Conservation (phyloP, 2,888 invertebrate genomes). For the Lasioglossum calceatum region DNA sequence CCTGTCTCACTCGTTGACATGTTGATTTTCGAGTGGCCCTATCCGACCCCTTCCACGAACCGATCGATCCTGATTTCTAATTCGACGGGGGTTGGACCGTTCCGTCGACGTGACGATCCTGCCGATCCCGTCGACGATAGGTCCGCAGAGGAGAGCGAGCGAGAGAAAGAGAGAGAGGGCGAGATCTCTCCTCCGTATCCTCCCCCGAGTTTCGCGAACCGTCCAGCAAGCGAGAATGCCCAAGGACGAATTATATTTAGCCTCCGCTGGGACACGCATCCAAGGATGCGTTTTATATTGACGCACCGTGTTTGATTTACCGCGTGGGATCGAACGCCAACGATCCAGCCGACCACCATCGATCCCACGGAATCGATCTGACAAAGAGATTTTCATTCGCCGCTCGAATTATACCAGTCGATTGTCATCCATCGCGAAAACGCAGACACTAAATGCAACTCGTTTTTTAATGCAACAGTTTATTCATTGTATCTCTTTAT, state of each 20-base stretch:
- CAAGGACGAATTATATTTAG: slow-evolving; percentile 72
- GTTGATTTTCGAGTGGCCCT: slow-evolving; percentile 75
- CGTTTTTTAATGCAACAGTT: not conserved
- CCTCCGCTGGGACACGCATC: slow-evolving; percentile 42
- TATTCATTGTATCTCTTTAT: not conserved
- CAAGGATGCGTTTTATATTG: slow-evolving; percentile 64
- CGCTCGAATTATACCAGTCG: not conserved
- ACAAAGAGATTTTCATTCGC: not conserved
- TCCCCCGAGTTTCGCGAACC: slow-evolving; percentile 20
- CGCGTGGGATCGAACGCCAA: not conserved
- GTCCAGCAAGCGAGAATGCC: slow-evolving; percentile 36
- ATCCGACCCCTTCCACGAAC: slow-evolving; percentile 72
- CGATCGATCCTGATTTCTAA: slow-evolving; percentile 74
- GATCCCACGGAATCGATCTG: not conserved
- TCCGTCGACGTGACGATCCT: slow-evolving; percentile 70
- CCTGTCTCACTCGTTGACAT: slow-evolving; percentile 51
- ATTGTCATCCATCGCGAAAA: not conserved
- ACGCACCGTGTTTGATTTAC: slow-evolving; percentile 55
- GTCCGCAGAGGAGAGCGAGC: slow-evolving; percentile 17
- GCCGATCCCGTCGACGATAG: slow-evolving; percentile 55
- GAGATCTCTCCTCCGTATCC: slow-evolving; percentile 18
- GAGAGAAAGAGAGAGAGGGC: slow-evolving; percentile 16
- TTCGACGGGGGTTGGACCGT: slow-evolving; percentile 68
- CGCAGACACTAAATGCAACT: no score
- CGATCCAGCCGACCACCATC: not conserved